A percentile compares a stretch with the other conserved stretches of the same genome.
phyloP scores from a whole-genome alignment of 2,113 vertebrate genomes.

The Oreochromis niloticus region DNA sequence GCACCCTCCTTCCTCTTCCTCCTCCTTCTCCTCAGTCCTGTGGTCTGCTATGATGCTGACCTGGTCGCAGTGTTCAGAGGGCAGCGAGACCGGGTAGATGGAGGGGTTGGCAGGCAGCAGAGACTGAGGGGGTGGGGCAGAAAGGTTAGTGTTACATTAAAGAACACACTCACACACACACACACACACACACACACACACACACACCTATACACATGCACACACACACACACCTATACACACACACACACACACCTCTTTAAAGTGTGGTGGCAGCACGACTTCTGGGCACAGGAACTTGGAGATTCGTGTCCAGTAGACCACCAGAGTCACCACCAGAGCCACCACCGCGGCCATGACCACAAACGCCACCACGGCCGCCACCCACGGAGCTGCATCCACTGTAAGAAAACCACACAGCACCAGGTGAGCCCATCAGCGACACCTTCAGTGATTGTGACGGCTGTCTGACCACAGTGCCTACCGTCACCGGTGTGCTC shows the following conservation, averaged over 20 bases:
- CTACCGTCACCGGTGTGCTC: slow-evolving; percentile 42
- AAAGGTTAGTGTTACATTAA: background rate
- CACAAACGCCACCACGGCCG: slow-evolving; percentile 1
- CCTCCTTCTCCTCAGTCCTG: background rate
- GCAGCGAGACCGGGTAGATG: background rate
- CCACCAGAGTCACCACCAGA: slow-evolving; percentile 1
- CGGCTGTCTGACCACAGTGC: fast-evolving
- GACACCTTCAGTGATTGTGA: fast-evolving
- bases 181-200: too few species aligned
- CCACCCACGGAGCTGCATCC: slow-evolving; percentile 24
- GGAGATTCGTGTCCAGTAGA: slow-evolving; percentile 23
- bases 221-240: too few species aligned
- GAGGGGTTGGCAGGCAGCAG: slow-evolving; percentile 5
- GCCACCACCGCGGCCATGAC: background rate
- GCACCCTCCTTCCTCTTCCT: background rate
- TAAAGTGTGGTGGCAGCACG: slow-evolving; percentile 41
- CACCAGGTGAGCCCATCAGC: background rate
- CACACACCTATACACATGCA: fast-evolving
- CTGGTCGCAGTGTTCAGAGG: slow-evolving; percentile 31
- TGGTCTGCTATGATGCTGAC: slow-evolving; percentile 21
- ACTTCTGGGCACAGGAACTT: slow-evolving; percentile 43
- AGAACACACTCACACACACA: background rate
- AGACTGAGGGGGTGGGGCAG: slow-evolving; percentile 15
- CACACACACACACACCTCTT: slow-evolving; percentile 28
- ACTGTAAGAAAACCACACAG: background rate